Conservation (phyloP, 2,113 vertebrate genomes). For the Gnathonemus echidnorhynchus region DNA sequence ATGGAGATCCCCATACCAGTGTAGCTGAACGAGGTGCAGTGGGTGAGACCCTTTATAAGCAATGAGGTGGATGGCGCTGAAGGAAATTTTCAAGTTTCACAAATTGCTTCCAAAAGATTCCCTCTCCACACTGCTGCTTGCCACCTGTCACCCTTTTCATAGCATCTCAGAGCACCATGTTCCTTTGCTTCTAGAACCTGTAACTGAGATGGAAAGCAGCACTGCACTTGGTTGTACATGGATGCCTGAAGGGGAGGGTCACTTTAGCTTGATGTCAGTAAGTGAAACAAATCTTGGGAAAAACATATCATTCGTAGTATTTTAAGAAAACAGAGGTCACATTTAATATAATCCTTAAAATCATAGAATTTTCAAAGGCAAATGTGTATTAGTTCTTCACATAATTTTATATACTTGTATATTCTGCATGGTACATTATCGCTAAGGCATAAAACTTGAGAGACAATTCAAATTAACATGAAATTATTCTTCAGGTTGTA, state of each 20-base stretch:
- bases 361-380: not conserved
- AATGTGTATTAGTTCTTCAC: not conserved
- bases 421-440: not conserved
- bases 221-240: conserved; percentile 13
- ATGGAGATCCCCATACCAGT: not conserved
- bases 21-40: conserved; percentile 1
- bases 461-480: not conserved
- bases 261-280: conserved; percentile 37
- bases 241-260: conserved; percentile 26
- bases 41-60: not conserved
- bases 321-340: not conserved
- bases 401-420: not conserved
- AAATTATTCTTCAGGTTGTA: not conserved
- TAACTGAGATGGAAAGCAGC: conserved; percentile 12
- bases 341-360: not conserved
- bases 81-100: conserved; percentile 3
- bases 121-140: conserved; percentile 11
- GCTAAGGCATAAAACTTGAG: not conserved
- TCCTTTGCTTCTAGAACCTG: conserved; percentile 20
- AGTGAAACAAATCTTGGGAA: conserved; percentile 15
- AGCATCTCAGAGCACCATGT: conserved; percentile 12
- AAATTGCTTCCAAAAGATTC: conserved; percentile 11
- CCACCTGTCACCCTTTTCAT: not conserved
- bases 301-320: not conserved
- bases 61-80: not conserved